phyloP scores from a whole-genome alignment of 2,797 vertebrate genomes.

The Nannoperca obscura region DNA sequence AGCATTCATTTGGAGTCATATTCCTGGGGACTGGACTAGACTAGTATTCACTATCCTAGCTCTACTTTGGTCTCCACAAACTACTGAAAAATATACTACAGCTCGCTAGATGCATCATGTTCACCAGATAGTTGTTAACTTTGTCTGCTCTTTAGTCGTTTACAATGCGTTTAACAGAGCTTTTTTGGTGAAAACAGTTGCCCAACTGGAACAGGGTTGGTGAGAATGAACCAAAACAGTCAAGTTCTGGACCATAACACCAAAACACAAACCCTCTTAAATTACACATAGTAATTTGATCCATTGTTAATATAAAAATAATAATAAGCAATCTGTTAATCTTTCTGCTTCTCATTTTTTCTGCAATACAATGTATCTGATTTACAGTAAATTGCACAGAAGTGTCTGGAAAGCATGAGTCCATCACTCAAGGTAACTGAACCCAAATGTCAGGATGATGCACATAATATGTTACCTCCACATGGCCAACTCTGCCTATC shows the following conservation, averaged over 20 bases:
- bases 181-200: not conserved
- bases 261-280: not conserved
- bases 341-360: not conserved
- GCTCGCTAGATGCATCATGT: not conserved
- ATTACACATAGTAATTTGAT: not conserved
- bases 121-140: not conserved
- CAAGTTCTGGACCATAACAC: not conserved
- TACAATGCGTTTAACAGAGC: not conserved
- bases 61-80: not conserved
- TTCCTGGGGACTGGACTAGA: not conserved
- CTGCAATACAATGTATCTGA: constrained; percentile 5
- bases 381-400: not conserved
- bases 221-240: not conserved
- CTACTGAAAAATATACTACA: not conserved
- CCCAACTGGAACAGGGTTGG: not conserved
- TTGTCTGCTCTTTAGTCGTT: not conserved
- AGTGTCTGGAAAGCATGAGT: constrained; percentile 7
- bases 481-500: constrained; percentile 4
- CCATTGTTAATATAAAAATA: not conserved
- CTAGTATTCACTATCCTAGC: not conserved
- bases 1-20: not conserved
- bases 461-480: not conserved
- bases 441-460: constrained; percentile 19
- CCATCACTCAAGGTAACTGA: constrained; percentile 1
- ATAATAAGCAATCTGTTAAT: not conserved